Base-by-base conservation (phyloP, 1,140 invertebrate genomes). In the Trachelipus rathkii region DNA sequence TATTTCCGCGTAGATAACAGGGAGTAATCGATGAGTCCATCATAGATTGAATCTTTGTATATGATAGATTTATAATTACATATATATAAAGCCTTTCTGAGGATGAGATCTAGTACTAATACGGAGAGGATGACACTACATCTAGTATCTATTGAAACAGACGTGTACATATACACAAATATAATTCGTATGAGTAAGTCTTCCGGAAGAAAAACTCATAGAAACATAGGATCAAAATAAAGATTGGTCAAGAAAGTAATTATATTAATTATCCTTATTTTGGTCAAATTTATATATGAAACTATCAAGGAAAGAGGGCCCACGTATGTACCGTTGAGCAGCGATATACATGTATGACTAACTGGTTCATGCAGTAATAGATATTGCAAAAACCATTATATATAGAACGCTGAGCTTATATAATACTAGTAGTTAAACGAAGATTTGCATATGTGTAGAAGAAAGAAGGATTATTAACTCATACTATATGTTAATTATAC, bases 91-190 rank as follows among this genome's bases (percentile, higher is more conserved):
- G 73, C 68, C n/a, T 44, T 75, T 68, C 44, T 75, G 73, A 10
- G 73, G 73, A 10, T 44, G 67, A 10, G n/a, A 75, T 75, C 44
- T 75, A 75, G 69, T 53, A n/a, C n/a, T n/a, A n/a, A 44, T 75
- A 75, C 66, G 73, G 73, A 60, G 73, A 23, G 73, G 73, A 75
- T 44, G 73, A 75, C 73, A 75, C 73, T 53, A 44, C 73, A 75
- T 67, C 44, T 75, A 60, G 50, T 67, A n/a, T n/a, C n/a, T 67
- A 60, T 10, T 19, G 73, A n/a, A 75, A 60, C 19, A 60, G 8
- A 2, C 2, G 11, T 60, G 50, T 8, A 0, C 11, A 60, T n/a
- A n/a, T n/a, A 19, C 4, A 3, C 50, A 60, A 15, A 15, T n/a
- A 60, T 15, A 60, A 60, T 8, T 60, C 8, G n/a, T n/a, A n/a